Evolutionary conservation across 1,140 invertebrate species (phyloP).

Genomic region (Melanaphis sacchari): DNA sequence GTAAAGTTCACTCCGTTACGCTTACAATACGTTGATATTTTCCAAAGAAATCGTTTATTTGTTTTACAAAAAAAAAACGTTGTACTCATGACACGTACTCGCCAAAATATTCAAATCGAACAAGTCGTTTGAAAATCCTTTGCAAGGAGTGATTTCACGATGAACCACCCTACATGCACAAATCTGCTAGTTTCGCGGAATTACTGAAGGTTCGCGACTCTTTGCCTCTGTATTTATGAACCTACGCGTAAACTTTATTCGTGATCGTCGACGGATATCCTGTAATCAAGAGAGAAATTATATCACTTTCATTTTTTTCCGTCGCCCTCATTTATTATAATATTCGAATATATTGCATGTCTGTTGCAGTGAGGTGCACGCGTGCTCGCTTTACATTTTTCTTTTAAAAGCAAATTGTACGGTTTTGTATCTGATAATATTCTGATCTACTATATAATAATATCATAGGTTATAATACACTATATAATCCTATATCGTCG

Average conservation of each 20-base stretch:
- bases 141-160: not conserved
- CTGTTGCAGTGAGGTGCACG: not conserved
- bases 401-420: not conserved
- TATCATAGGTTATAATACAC: not conserved
- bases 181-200: not conserved
- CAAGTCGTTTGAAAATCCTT: not conserved
- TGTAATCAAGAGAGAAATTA: conserved; percentile 25
- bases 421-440: not conserved
- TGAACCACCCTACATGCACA: not conserved
- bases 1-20: not conserved
- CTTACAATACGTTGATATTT: not conserved
- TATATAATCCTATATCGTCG: not conserved
- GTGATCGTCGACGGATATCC: conserved; percentile 35
- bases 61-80: not conserved
- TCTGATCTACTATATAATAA: not conserved
- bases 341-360: not conserved
- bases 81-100: not conserved
- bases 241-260: not conserved
- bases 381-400: conserved; percentile 1
- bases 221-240: not conserved
- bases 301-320: conserved; percentile 30
- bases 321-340: conserved; percentile 33
- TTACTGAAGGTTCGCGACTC: not conserved
- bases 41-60: not conserved
- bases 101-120: not conserved